Evolutionary conservation across 2,113 vertebrate genomes (phyloP).

Genomic region (Nothoprocta perdicaria): DNA sequence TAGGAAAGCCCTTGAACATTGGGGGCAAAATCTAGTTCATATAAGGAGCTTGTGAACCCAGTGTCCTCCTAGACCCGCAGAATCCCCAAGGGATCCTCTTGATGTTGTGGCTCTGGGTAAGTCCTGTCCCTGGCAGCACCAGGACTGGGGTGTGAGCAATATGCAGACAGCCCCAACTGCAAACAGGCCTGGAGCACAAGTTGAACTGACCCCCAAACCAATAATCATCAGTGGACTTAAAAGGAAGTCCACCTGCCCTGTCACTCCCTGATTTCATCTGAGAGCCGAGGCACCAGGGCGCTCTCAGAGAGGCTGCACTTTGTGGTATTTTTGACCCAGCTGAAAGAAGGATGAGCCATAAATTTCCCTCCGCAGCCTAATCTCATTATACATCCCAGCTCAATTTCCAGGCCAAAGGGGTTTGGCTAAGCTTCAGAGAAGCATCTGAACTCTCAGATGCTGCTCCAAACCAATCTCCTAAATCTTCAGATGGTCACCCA

Average conservation of each 20-base stretch:
- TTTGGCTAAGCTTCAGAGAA: slow-evolving; percentile 70
- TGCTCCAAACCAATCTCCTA: slow-evolving; percentile 41
- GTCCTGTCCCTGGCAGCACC: background rate
- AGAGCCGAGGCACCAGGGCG: background rate
- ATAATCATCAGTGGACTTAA: background rate
- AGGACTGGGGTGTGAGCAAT: background rate
- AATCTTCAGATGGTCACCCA: slow-evolving; percentile 40
- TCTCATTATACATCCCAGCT: slow-evolving; percentile 55
- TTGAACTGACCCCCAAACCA: background rate
- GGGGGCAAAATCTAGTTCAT: background rate
- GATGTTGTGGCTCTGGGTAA: background rate
- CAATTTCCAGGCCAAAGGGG: slow-evolving; percentile 48
- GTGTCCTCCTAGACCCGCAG: background rate
- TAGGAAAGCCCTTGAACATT: background rate
- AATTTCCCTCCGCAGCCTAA: slow-evolving; percentile 60
- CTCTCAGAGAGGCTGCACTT: background rate
- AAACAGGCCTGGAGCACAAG: background rate
- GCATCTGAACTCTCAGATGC: slow-evolving; percentile 55
- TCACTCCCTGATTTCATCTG: background rate
- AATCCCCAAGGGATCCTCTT: background rate
- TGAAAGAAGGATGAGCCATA: slow-evolving; percentile 44
- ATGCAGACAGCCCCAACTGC: background rate
- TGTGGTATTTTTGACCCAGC: slow-evolving; percentile 54
- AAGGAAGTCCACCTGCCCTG: slow-evolving; percentile 32
- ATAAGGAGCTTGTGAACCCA: background rate